Conservation (phyloP, 1,140 invertebrate species). For the Orchesella cincta region DNA sequence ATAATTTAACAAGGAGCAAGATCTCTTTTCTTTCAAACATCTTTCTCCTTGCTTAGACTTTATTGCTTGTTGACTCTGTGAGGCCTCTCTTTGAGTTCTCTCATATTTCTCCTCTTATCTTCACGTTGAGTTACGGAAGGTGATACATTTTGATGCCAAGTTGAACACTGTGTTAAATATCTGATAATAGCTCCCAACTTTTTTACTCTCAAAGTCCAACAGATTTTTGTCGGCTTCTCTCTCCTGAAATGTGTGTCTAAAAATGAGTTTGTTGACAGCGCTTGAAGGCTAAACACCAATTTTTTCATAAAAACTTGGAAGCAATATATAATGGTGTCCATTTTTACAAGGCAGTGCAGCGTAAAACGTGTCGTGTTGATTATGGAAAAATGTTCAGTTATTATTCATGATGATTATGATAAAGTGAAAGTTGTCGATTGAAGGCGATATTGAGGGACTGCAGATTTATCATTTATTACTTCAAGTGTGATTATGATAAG, state of each 20-base stretch:
- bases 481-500: too few species aligned
- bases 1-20: not conserved
- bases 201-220: too few species aligned
- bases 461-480: too few species aligned
- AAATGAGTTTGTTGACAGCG: conserved; percentile 18
- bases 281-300: not conserved
- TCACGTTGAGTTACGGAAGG: too few species aligned
- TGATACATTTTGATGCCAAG: too few species aligned
- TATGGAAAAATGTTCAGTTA: not conserved
- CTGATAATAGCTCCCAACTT: too few species aligned
- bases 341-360: not conserved
- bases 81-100: not conserved
- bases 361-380: not conserved
- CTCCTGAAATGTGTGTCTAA: not conserved
- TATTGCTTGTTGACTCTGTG: not conserved
- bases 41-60: not conserved
- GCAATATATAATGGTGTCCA: not conserved
- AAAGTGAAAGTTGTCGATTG: not conserved
- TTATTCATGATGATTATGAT: not conserved
- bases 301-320: not conserved
- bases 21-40: not conserved
- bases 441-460: too few species aligned
- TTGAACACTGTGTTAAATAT: too few species aligned
- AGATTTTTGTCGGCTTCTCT: too few species aligned
- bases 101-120: not conserved